These are phyloP conservation scores for Vanessa tameamea DNA, from an alignment of 1,140 invertebrate species.

Conservation along the genomic window DNA sequence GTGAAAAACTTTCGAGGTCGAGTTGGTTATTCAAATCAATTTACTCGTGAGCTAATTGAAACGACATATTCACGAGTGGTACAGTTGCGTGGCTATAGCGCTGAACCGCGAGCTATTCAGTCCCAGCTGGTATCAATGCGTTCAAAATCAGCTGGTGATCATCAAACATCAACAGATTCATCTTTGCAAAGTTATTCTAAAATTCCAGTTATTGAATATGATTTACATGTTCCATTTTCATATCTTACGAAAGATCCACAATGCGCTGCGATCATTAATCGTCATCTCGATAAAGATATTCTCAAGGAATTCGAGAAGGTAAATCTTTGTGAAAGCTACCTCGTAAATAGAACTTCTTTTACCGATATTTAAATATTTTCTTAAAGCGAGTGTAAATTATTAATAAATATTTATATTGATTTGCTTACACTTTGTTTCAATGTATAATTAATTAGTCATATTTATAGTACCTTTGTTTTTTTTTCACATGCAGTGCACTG, in stretches of 20 bases:
- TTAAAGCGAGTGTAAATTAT: not conserved
- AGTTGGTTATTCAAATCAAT: conserved; percentile 45
- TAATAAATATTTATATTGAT: too few species aligned
- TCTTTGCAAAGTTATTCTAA: conserved; percentile 36
- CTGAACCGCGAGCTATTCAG: conserved; percentile 12
- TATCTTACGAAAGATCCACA: conserved; percentile 38
- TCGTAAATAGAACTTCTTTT: not conserved
- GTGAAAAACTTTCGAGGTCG: conserved; percentile 39
- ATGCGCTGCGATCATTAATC: conserved; percentile 50
- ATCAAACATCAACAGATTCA: not conserved
- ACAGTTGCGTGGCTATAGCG: conserved; percentile 23
- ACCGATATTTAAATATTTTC: not conserved
- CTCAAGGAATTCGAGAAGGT: conserved; percentile 41
- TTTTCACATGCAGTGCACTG: too few species aligned
- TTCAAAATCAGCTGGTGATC: not conserved
- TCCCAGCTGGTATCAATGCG: conserved; percentile 34
- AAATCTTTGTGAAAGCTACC: conserved; percentile 38
- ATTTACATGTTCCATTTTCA: conserved; percentile 37
- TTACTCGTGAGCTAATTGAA: conserved; percentile 37
- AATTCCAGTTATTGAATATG: conserved; percentile 39
- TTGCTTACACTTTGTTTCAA: too few species aligned
- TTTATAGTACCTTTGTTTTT: too few species aligned
- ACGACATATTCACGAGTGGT: conserved; percentile 37
- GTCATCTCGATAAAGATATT: conserved; percentile 42
- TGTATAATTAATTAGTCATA: too few species aligned